Evolutionary conservation across 2,113 vertebrate genomes (phyloP).

Genomic region (Buteo buteo): DNA sequence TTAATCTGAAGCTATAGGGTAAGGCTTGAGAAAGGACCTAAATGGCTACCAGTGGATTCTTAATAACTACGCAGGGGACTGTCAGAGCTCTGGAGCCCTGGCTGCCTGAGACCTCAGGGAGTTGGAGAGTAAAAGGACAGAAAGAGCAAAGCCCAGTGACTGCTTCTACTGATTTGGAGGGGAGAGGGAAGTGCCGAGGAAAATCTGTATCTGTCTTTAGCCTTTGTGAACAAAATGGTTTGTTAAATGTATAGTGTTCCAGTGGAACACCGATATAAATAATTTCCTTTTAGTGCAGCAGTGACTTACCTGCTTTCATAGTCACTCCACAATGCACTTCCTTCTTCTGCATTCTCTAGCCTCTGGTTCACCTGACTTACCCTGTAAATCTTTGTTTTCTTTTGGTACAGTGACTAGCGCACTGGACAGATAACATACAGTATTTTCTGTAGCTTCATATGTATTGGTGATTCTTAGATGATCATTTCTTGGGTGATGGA

Average conservation of each 20-base stretch:
- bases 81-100: neutral
- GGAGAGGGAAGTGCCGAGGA: rapidly evolving
- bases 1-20: neutral
- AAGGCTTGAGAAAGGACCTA: neutral
- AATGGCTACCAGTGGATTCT: neutral
- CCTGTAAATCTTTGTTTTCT: neutral
- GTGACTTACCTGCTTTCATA: neutral
- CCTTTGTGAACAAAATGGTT: neutral
- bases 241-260: neutral
- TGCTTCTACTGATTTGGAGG: neutral
- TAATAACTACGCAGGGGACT: neutral
- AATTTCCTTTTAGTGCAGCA: neutral
- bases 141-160: neutral
- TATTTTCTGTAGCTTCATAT: neutral
- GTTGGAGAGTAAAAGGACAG: neutral
- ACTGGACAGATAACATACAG: neutral
- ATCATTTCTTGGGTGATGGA: neutral
- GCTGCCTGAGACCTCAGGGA: neutral
- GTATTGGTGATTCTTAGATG: neutral
- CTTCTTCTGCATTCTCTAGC: neutral
- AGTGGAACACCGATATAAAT: neutral
- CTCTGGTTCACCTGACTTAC: neutral
- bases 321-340: neutral
- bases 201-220: neutral
- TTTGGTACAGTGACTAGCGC: neutral